Evolutionary conservation across 2,113 vertebrate species (phyloP), one percentile per base, ranked within the genome.

Genomic region (Peromyscus polionotus): DNA sequence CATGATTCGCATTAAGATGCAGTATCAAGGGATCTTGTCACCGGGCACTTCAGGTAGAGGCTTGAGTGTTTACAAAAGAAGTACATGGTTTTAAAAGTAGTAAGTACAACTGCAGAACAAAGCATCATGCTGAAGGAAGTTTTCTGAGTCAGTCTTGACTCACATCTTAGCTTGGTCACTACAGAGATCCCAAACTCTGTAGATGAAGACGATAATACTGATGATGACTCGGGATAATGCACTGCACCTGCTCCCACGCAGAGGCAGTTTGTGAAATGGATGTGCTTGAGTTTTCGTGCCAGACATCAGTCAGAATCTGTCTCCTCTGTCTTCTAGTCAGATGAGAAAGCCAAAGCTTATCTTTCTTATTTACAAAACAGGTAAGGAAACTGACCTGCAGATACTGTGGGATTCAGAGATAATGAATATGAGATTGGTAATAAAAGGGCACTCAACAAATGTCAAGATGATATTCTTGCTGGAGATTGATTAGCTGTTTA

Each of bases 71-170:
- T 85, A 92, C 13, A 48, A 95, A 95, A 31, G 22, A 59, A 61
- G 14, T 72, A 19, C 4, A 3, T 26, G 80, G 39, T 31, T 95
- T 90, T 61, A 7, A 77, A 90, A 76, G 33, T 31, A 72, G 2
- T 36, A 45, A 67, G 57, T 81, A 63, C 1, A 8, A 48, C 59
- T 0, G 0, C 36, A 8, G 31, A 84, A 63, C 45, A 77, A 0
- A 88, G 59, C 33, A 9, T 28, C 2, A 1, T 33, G 3, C 11
- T 19, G 42, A 45, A 13, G 65, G 63, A 94, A 42, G 14, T 73
- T 86, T 93, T 77, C 31, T 54, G 67, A 79, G 67, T 95, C 63
- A 48, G 16, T 57, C 75, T 68, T 98, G 51, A 80, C 61, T 95
- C 39, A 22, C 5, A 7, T 51, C 17, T 26, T 96, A 45, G 17